Conservation (phyloP, 2,797 vertebrate species). For the Pseudochirops corinnae region DNA sequence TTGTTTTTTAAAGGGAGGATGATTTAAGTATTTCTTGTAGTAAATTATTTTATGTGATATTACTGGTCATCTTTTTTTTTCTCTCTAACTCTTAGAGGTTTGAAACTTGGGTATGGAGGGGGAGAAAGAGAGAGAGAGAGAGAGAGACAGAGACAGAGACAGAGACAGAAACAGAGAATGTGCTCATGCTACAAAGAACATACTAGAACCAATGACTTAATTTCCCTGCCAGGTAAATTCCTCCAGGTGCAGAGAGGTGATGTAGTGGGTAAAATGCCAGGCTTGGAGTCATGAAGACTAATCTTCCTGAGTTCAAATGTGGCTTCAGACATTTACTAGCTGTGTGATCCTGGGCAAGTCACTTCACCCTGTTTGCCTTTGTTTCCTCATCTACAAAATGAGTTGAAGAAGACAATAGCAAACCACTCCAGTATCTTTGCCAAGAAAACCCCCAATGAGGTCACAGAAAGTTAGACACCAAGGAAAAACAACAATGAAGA, state of each 20-base stretch:
- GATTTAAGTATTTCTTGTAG: conserved; percentile 44
- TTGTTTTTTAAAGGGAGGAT: conserved; percentile 30
- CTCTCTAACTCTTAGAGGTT: background rate
- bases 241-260: background rate
- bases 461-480: too few species aligned
- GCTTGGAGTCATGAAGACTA: background rate
- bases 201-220: background rate
- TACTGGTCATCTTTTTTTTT: background rate
- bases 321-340: background rate
- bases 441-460: too few species aligned
- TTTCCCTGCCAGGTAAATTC: background rate
- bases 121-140: too few species aligned
- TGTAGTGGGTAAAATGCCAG: background rate
- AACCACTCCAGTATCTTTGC: too few species aligned
- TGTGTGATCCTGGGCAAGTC: background rate
- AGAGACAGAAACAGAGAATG: too few species aligned
- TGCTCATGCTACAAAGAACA: background rate
- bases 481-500: background rate
- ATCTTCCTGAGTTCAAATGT: background rate
- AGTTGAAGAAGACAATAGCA: too few species aligned
- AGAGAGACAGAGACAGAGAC: too few species aligned
- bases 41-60: conserved; percentile 81
- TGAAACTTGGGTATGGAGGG: too few species aligned
- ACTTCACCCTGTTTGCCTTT: background rate
- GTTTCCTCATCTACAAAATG: background rate